phyloP scores from a whole-genome alignment of 2,888 invertebrate genomes.

The Acronicta leporina region DNA sequence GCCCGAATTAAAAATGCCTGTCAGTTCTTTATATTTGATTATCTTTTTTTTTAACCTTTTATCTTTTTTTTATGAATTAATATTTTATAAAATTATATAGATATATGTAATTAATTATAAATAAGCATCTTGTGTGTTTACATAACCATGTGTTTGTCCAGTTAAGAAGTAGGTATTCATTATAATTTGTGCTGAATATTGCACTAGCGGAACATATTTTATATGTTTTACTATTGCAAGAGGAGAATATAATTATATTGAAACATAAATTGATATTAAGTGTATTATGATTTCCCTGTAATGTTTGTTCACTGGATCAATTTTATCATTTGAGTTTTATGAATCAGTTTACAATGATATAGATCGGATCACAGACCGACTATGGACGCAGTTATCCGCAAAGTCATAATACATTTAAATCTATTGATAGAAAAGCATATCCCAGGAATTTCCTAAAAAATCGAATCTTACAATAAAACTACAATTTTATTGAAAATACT shows the following conservation, averaged over 20 bases:
- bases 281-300: slow-evolving; percentile 19
- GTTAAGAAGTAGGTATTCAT: slow-evolving; percentile 10
- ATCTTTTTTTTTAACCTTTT: neutral
- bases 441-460: neutral
- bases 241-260: neutral
- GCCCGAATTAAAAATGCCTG: too few species aligned
- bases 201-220: neutral
- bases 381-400: too few species aligned
- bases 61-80: neutral
- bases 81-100: slow-evolving; percentile 18
- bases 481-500: too few species aligned
- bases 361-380: too few species aligned
- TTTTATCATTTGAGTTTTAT: neutral
- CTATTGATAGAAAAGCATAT: slow-evolving; percentile 10
- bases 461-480: too few species aligned
- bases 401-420: slow-evolving; percentile 24
- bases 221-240: slow-evolving; percentile 1
- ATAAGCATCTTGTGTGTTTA: slow-evolving; percentile 32
- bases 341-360: too few species aligned
- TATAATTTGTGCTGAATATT: neutral
- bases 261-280: neutral
- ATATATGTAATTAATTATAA: slow-evolving; percentile 21
- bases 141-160: slow-evolving; percentile 21
- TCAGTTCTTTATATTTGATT: too few species aligned
- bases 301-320: neutral